Base-by-base conservation (phyloP, 2,888 invertebrate genomes). In the Phaonia tiefii region DNA sequence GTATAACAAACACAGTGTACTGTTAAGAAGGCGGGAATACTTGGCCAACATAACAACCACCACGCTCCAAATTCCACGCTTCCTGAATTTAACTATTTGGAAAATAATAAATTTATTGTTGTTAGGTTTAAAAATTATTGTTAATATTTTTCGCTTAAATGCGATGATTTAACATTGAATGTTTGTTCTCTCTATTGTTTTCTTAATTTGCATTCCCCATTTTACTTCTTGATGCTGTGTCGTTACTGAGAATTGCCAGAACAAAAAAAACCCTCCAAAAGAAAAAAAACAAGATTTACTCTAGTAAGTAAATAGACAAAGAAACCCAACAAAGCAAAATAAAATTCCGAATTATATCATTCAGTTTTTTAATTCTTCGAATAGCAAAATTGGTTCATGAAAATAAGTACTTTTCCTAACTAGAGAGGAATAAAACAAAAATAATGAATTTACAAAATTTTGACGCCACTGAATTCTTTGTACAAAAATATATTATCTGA, bases 121-220 rank as follows among this genome's bases (percentile, higher is more conserved):
- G 15, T 25, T 26, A 10, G 22, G 15, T n/a, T 15, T 46, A 42
- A 26, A 65, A 46, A 46, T 8, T 46, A 46, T 46, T 26, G 65
- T 46, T 65, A 63, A 39, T 65, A 26, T 46, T 17, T 46, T n/a
- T 22, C 22, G 15, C 46, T 44, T 46, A 46, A 65, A 46, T 46
- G 26, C 26, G 46, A 25, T 46, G 65, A 15, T 26, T 65, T 65
- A 46, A 65, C 65, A 65, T 65, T 46, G 26, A 65, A 46, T 46
- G 65, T 3, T 46, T 54, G 13, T 54, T 54, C 4, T 25, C 11
- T 54, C 25, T 10, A 10, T 54, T 13, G 25, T 54, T 54, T 54
- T 54, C 25, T n/a, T n/a, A n/a, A n/a, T n/a, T n/a, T 25, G 13
- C 25, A 11, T 54, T 54, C 25, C 25, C 11, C 31, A 31, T 31